A percentile compares a stretch with the other conserved stretches of the same genome.
Evolutionary conservation across 2,888 invertebrate species (phyloP).

Genomic region (Mactromeris polynyma): DNA sequence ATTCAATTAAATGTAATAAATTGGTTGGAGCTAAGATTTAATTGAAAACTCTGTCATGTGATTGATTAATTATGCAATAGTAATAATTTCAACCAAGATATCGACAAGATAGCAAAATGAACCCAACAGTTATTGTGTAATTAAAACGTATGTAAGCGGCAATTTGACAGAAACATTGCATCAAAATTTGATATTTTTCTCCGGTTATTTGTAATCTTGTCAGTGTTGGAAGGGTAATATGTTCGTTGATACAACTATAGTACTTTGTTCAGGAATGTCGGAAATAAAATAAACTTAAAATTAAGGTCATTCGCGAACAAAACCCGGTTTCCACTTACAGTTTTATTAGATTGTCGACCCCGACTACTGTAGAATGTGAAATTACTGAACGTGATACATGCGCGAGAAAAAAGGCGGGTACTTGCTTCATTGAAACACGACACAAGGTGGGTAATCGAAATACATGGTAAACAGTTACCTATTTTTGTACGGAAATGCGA

Average conservation of each 20-base stretch:
- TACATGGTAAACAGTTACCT: not conserved
- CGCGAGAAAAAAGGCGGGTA: not conserved
- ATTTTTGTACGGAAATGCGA: not conserved
- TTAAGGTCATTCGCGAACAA: conserved; percentile 14
- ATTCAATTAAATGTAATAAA: conserved; percentile 43
- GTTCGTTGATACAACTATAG: not conserved
- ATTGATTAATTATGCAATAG: conserved; percentile 28
- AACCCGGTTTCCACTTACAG: not conserved
- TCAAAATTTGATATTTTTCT: conserved; percentile 9
- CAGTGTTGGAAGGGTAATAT: not conserved
- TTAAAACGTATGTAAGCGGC: not conserved
- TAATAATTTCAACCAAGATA: conserved; percentile 10
- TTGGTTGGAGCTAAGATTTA: conserved; percentile 23
- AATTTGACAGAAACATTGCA: conserved; percentile 15
- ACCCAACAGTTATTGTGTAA: conserved; percentile 1
- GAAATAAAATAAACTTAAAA: conserved; percentile 4
- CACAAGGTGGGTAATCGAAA: not conserved
- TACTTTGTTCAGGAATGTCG: not conserved
- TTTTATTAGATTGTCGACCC: not conserved
- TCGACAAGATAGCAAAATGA: not conserved
- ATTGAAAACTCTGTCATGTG: conserved; percentile 27
- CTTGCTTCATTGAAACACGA: not conserved
- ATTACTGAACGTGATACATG: not conserved
- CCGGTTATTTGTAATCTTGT: not conserved
- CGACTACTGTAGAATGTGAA: not conserved